Evolutionary conservation across 2,888 invertebrate genomes (phyloP), one percentile per base, ranked within the genome.

Genomic region (Phorcus lineatus): DNA sequence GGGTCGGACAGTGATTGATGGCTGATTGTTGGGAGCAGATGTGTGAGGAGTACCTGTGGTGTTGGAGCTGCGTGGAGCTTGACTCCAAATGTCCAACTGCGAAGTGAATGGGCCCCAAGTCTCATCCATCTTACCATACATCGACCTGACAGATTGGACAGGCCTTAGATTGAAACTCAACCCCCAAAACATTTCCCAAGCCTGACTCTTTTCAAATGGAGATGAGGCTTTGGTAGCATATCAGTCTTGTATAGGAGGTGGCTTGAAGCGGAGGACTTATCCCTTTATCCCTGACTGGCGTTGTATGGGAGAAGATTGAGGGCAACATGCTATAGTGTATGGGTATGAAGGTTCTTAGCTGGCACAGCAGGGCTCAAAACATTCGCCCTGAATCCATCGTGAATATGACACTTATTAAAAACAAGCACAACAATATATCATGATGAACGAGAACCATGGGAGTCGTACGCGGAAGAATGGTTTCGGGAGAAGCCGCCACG

Each of bases 121-220:
- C 40, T 70, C 70, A 70, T 70, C 70, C 70, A 70, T 70, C 70
- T 70, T 40, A 19, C 70, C 40, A 70, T 70, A 70, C 70, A 70
- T 19, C 19, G n/a, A 17, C 70, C 19, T 70, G 70, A 70, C 70
- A 70, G 70, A 19, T 70, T 40, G 28, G 70, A 70, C 70, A 70
- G 40, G 31, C 6, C 70, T n/a, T 9, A 70, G 70, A 70, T 40
- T 70, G 70, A 31, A 36, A 70, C 70, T 70, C 70, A 70, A 36
- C 28, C 31, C 31, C 70, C 36, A 36, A 70, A 70, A 70, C 31
- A 31, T 36, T 70, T 70, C 70, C 36, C 70, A 70, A 70, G 70
- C 70, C 40, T 1, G 70, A 40, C 70, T 70, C 70, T 70, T 70
- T 70, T 70, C 70, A 70, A 70, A 70, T 70, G 70, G 28, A 70